Base-by-base conservation (phyloP, 1,140 invertebrate species). In the Lepeophtheirus salmonis region DNA sequence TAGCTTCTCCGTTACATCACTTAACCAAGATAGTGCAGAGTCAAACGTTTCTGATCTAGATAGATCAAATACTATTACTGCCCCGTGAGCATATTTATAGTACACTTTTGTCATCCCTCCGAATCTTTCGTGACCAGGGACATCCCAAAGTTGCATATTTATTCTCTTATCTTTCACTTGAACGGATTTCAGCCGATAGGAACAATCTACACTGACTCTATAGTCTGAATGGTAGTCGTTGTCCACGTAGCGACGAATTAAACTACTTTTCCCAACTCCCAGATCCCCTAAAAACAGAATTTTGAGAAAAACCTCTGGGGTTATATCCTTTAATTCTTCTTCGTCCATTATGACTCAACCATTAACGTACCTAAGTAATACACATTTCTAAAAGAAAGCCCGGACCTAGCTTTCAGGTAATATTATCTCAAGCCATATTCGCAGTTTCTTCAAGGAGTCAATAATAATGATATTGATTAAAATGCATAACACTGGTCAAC, bases 61-160 rank as follows among this genome's bases (percentile, higher is more conserved):
- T 16, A 57, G 55, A 41, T 57, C 55, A 57, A 57, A 57, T 12
- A 57, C 55, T 17, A 57, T 57, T 12, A 41, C 13, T 2, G 26
- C 55, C 25, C 55, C 55, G 26, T 57, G 55, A 30, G 55, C 55
- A 48, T 57, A 57, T 25, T 57, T 57, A n/a, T 57, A 57, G 55
- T 26, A 21, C 12, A 30, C 25, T 25, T 25, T 50, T 16, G 55
- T 57, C 22, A 57, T 24, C 3, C 55, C 55, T 41, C 55, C 55
- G 20, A 26, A 57, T 25, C 55, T 25, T 21, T 57, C 55, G 21
- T 57, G 55, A 16, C 55, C 55, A n/a, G 55, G 55, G 14, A 57
- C 21, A 57, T 57, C 55, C 55, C 55, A 57, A 48, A 57, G 55
- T 21, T 57, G 55, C 23, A 57, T 25, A 21, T 57, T 57, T 14